Conservation (phyloP, 2,888 invertebrate species). For the Drosophila silvestris region DNA sequence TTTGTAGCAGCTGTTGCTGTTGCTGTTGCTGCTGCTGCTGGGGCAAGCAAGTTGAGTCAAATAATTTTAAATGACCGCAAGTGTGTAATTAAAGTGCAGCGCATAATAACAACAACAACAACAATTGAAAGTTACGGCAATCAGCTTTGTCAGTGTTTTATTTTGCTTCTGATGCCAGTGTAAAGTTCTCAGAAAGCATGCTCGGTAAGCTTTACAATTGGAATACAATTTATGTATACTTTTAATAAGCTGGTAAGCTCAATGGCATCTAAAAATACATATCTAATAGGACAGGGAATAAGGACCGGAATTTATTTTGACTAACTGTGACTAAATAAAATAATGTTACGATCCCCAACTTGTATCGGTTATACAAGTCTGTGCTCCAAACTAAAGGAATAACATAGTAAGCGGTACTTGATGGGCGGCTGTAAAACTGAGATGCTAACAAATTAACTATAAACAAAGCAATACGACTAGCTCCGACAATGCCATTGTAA, state of each 20-base stretch:
- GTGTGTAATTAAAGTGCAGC: constrained; percentile 78
- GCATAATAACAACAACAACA: constrained; percentile 64
- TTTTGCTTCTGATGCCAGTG: constrained; percentile 4
- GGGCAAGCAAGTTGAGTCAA: constrained; percentile 64
- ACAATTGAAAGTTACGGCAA: constrained; percentile 55
- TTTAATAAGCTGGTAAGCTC: constrained; percentile 10
- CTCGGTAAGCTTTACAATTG: constrained; percentile 9
- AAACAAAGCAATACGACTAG: background rate
- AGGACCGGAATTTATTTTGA: background rate
- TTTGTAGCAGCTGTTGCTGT: constrained; percentile 62
- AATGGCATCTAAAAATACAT: background rate
- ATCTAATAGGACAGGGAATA: background rate
- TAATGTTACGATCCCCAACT: background rate
- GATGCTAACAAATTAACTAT: background rate
- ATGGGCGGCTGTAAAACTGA: background rate
- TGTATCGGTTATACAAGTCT: background rate
- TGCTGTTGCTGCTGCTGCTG: constrained; percentile 25
- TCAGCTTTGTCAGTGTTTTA: constrained; percentile 56
- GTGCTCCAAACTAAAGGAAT: background rate
- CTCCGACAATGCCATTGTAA: background rate
- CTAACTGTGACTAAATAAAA: background rate
- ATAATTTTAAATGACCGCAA: constrained; percentile 80
- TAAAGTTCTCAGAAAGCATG: background rate
- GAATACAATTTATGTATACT: constrained; percentile 9
- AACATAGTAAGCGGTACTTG: background rate